Base-by-base conservation (phyloP, 2,888 invertebrate species). In the Bombylius major region DNA sequence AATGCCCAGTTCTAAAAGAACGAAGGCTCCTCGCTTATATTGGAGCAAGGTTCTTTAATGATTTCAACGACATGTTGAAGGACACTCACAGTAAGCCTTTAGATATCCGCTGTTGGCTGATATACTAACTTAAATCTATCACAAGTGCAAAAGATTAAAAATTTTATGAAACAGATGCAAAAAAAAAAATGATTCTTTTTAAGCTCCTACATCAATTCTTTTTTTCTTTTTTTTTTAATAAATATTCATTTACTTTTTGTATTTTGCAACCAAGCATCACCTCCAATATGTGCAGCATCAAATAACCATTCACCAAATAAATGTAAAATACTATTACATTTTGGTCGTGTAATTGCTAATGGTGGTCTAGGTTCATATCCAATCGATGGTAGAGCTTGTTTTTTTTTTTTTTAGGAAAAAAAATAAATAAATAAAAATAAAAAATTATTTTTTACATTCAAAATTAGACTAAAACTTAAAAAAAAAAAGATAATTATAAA, bases 261-360 rank as follows among this genome's bases (percentile, higher is more conserved):
- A 65, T 75, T 77, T 62, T 78, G 76, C 5, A 78, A 67, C 79
- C 79, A 79, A 50, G 73, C 70, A 57, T 85, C 85, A 50, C 88
- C 89, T 5, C 93, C 93, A 64, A 94, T 88, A 63, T 95, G 86
- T 4, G 95, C 89, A 6, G 95, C 95, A 72, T 97, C 96, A 70
- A 96, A 95, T 60, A 97, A 76, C 97, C 97, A 97, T 68, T 92
- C 89, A 3, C 97, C 96, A 73, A 96, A 95, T 62, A 97, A 78
- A 73, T 97, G 95, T 57, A 97, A 80, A 70, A 97, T 88, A 61
- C 95, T 95, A 75, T 97, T 96, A 66, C 94, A 94, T 69, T 90
- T 90, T 31, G 96, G 94, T 56, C 95, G 80, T 36, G 83, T 79
- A 23, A 84, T 81, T 1, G 89, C 86, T 61, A 89, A 74, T 0